A percentile compares a stretch with the other conserved stretches of the same genome.
Conservation (phyloP, 2,113 vertebrate genomes). For the Ailurus styani region DNA sequence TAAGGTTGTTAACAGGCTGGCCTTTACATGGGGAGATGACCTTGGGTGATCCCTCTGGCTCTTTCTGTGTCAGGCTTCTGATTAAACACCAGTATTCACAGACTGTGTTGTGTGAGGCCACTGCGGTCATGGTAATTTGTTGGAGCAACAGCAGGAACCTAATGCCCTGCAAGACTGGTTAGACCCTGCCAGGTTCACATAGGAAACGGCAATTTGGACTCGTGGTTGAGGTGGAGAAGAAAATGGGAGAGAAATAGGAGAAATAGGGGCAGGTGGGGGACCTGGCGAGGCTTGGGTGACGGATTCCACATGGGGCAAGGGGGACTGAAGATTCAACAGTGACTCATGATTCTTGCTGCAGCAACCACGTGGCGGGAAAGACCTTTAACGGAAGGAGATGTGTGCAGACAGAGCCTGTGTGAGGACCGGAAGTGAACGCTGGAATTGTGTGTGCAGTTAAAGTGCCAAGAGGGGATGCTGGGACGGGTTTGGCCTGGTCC, state of each 20-base stretch:
- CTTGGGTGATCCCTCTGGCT: too few species aligned
- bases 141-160: neutral
- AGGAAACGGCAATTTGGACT: neutral
- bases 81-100: neutral
- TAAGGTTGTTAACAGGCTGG: neutral
- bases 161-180: too few species aligned
- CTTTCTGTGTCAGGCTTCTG: neutral
- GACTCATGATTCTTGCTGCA: neutral
- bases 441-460: neutral
- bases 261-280: too few species aligned
- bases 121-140: neutral
- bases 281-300: neutral
- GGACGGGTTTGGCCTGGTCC: neutral
- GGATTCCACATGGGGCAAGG: neutral
- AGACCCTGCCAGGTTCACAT: neutral
- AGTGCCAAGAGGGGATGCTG: neutral
- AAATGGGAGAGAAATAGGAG: neutral
- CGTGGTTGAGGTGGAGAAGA: neutral
- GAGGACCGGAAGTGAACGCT: neutral
- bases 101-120: neutral
- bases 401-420: neutral
- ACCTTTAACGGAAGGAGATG: neutral
- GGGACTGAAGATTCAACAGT: neutral
- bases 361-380: neutral
- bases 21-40: neutral